phyloP scores from a whole-genome alignment of 1,140 invertebrate genomes.

The Coelopa frigida region DNA sequence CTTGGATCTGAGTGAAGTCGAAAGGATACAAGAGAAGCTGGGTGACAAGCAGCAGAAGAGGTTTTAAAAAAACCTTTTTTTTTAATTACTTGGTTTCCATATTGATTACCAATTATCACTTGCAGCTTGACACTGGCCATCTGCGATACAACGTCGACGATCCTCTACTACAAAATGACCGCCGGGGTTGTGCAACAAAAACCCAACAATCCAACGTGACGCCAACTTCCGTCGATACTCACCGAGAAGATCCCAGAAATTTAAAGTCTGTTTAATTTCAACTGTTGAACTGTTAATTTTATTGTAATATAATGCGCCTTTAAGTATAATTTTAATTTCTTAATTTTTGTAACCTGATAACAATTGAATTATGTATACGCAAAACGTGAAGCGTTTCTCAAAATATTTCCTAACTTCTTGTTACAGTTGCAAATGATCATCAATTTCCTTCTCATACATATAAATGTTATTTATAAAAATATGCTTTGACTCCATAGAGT shows the following conservation, averaged over 20 bases:
- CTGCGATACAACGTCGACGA: constrained; percentile 25
- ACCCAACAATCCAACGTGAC: not conserved
- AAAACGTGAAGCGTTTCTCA: too few relatives aligned
- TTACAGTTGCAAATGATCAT: too few relatives aligned
- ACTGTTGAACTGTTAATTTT: not conserved
- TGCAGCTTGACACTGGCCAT: constrained; percentile 20
- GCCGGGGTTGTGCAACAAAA: constrained; percentile 17
- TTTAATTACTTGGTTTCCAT: too few relatives aligned
- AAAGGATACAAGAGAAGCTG: constrained; percentile 18
- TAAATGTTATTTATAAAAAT: too few relatives aligned
- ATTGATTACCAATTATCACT: not conserved
- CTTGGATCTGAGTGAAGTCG: constrained; percentile 19
- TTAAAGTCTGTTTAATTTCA: constrained; percentile 1
- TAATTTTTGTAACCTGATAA: too few relatives aligned
- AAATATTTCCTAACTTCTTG: too few relatives aligned
- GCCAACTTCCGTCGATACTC: not conserved
- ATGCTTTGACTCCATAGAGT: too few relatives aligned
- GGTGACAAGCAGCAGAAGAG: constrained; percentile 9
- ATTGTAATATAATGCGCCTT: constrained; percentile 10
- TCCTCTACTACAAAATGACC: constrained; percentile 27
- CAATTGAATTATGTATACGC: too few relatives aligned
- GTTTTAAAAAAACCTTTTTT: too few relatives aligned
- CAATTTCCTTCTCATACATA: too few relatives aligned
- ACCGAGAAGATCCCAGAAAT: not conserved
- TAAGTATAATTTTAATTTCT: too few relatives aligned